A percentile compares a stretch with the other conserved stretches of the same genome.
phyloP scores from a whole-genome alignment of 2,797 vertebrate genomes.

The Phoebastria nigripes region DNA sequence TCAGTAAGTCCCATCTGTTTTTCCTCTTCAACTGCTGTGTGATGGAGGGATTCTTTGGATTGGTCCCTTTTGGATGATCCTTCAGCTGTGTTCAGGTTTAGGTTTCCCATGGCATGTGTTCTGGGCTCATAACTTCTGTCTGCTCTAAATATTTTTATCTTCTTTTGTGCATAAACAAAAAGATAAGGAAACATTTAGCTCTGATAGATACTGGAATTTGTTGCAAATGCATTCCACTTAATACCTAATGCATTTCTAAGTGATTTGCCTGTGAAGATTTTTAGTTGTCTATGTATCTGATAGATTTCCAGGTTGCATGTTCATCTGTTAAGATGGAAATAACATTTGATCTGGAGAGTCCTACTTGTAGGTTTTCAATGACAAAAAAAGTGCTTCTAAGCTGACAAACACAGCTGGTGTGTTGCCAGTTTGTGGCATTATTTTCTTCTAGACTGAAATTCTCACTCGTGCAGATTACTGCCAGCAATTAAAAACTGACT shows the following conservation, averaged over 20 bases:
- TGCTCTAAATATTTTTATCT: not conserved
- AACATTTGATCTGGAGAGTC: not conserved
- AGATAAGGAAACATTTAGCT: not conserved
- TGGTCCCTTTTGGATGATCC: not conserved
- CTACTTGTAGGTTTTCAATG: not conserved
- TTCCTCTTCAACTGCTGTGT: not conserved
- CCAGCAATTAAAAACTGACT: not conserved
- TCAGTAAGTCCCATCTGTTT: not conserved
- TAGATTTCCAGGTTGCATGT: not conserved
- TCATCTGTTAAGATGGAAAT: not conserved
- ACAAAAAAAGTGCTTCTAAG: not conserved
- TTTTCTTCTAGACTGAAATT: not conserved
- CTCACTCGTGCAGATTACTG: not conserved
- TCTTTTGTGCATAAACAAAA: not conserved
- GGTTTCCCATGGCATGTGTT: not conserved
- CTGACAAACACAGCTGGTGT: not conserved
- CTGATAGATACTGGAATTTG: not conserved
- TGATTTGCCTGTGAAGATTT: not conserved
- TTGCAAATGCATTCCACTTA: not conserved
- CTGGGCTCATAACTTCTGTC: not conserved
- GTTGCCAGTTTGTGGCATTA: not conserved
- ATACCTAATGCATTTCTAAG: not conserved
- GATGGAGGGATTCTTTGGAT: not conserved
- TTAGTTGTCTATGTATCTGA: not conserved
- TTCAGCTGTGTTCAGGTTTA: not conserved